Base-by-base conservation (phyloP, 2,888 invertebrate genomes). In the Onthophagus sagittarius region DNA sequence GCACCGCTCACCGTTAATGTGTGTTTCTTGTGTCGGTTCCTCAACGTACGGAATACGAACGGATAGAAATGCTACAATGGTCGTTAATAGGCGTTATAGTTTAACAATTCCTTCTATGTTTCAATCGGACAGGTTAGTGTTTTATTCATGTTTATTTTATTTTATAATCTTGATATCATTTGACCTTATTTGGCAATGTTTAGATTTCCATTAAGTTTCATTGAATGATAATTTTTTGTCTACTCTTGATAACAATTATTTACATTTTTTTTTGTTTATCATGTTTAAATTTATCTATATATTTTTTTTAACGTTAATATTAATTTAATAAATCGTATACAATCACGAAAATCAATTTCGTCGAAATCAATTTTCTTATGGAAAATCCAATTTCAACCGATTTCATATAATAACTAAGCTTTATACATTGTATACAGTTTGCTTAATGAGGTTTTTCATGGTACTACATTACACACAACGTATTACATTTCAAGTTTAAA, bases 61-160 rank as follows among this genome's bases (percentile, higher is more conserved):
- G 76, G 80, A 80, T 77, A 77, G 77, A 78, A 80, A 79, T 79
- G 81, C 81, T 80, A 84, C 83, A 83, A 85, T 85, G 85, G 85
- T 85, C 77, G 85, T 85, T 73, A 81, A 84, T 77, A 79, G 82
- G 77, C 83, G 81, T 77, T 79, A 81, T 77, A 80, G 80, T 76
- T 77, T 82, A 73, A 78, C 81, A 63, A 80, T 81, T 31, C 78
- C 79, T 70, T 80, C 80, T 70, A 81, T 82, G 79, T 83, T 84
- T 82, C 80, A 83, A 79, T 79, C 80, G 78, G 80, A 85, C 76
- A 84, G 85, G 85, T 85, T 73, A 67, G 23, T 67, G 69, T 32
- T 74, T 23, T 69, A 62, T 72, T 69, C 64, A 7, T 5, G 14
- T 69, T 23, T 33, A 15, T 64, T 63, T 63, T 63, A 14, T 63